A percentile compares a stretch with the other conserved stretches of the same genome.
Conservation (phyloP, 2,113 vertebrate species). For the Ursus arctos region DNA sequence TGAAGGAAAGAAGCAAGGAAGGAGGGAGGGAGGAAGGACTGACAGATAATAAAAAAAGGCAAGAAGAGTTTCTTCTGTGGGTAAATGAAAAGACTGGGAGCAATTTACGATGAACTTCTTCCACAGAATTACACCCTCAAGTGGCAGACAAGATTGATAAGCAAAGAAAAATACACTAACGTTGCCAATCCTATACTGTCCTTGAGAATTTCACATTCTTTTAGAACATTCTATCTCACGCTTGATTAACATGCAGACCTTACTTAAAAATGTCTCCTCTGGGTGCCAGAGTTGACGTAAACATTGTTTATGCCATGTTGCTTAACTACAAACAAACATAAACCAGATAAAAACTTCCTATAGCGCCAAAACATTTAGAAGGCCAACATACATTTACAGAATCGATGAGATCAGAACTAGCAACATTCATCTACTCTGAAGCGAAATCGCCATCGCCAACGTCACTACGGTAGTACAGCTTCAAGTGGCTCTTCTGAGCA, state of each 20-base stretch:
- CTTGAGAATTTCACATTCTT: background rate
- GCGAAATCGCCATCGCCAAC: background rate
- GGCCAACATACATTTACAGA: background rate
- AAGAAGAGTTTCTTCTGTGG: background rate
- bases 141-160: background rate
- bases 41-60: background rate
- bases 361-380: background rate
- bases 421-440: background rate
- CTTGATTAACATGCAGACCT: background rate
- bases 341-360: background rate
- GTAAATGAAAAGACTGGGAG: background rate
- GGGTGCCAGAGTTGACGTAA: background rate
- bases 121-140: background rate
- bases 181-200: background rate
- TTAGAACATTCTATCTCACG: background rate
- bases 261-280: background rate
- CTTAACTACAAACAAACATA: background rate
- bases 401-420: background rate
- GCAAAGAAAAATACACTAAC: background rate
- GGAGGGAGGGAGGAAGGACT: no score
- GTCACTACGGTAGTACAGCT: background rate
- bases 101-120: background rate
- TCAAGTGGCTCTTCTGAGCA: rapidly evolving
- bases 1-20: background rate
- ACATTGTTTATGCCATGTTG: background rate